phyloP scores from a whole-genome alignment of 2,888 invertebrate genomes.

The Bellardia pandia region DNA sequence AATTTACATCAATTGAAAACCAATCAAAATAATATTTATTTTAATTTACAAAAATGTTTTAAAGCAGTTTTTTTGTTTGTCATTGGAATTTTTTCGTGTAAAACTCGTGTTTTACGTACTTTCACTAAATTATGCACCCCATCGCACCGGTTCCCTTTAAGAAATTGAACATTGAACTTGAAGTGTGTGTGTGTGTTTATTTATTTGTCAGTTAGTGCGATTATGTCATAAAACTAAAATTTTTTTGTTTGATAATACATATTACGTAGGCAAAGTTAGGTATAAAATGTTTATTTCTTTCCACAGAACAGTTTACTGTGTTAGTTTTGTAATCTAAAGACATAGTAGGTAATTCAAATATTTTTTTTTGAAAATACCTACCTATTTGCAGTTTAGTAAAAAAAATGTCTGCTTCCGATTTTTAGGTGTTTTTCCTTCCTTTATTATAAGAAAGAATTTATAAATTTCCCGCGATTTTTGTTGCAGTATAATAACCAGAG shows the following conservation, averaged over 20 bases:
- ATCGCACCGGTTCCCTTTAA: not conserved
- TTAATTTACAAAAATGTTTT: not conserved
- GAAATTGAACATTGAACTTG: constrained; percentile 55
- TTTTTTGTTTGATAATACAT: constrained; percentile 3
- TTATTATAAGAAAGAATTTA: not conserved
- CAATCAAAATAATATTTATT: not conserved
- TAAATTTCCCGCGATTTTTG: not conserved
- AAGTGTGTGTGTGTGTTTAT: not conserved
- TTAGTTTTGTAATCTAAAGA: no score
- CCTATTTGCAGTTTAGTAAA: no score
- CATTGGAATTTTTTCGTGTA: constrained; percentile 19
- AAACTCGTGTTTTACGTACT: constrained; percentile 29
- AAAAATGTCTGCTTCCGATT: no score
- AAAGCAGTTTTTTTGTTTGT: constrained; percentile 1
- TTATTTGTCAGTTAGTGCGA: not conserved
- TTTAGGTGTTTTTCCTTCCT: not conserved
- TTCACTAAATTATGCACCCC: constrained; percentile 2
- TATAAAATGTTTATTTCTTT: not conserved
- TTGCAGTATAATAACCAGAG: not conserved
- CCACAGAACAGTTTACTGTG: no score
- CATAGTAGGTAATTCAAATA: no score
- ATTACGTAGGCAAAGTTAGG: not conserved
- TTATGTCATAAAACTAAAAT: not conserved
- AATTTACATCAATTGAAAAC: not conserved
- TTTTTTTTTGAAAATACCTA: no score